These are phyloP conservation scores for Yponomeuta malinellus DNA, from an alignment of 2,888 invertebrate species.

Conservation along the genomic window DNA sequence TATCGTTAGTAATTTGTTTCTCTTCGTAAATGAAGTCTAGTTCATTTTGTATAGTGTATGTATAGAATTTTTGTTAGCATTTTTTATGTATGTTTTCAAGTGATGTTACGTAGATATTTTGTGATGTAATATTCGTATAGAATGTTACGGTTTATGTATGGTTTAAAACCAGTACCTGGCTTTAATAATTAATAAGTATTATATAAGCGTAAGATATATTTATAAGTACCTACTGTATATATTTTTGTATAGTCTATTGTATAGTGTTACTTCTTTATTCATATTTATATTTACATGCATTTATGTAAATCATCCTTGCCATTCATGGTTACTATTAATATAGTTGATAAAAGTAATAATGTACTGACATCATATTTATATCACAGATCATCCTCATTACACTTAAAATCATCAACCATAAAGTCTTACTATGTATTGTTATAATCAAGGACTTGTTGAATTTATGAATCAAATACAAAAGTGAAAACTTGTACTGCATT, in stretches of 20 bases:
- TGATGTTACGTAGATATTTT: constrained; percentile 31
- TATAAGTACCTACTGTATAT: constrained; percentile 15
- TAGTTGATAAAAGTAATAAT: not conserved
- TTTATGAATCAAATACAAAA: not conserved
- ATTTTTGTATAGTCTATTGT: constrained; percentile 19
- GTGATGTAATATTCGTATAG: constrained; percentile 20
- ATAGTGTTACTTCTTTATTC: constrained; percentile 13
- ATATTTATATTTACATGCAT: constrained; percentile 18
- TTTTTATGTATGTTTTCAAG: constrained; percentile 24
- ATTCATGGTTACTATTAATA: constrained; percentile 12
- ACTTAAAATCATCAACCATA: not conserved
- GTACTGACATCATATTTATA: constrained; percentile 15
- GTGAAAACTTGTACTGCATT: not conserved
- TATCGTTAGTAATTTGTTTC: constrained; percentile 28
- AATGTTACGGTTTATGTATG: constrained; percentile 28
- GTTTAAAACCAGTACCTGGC: constrained; percentile 49
- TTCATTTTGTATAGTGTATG: constrained; percentile 31
- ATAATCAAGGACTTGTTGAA: not conserved
- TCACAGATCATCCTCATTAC: constrained; percentile 19
- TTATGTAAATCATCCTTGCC: constrained; percentile 21
- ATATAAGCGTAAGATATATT: constrained; percentile 30
- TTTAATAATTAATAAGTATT: constrained; percentile 60
- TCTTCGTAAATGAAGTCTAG: constrained; percentile 28
- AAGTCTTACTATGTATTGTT: not conserved
- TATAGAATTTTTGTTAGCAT: constrained; percentile 24